Evolutionary conservation across 2,888 invertebrate genomes (phyloP), one percentile per base, ranked within the genome.

Genomic region (Drosophila cracens): DNA sequence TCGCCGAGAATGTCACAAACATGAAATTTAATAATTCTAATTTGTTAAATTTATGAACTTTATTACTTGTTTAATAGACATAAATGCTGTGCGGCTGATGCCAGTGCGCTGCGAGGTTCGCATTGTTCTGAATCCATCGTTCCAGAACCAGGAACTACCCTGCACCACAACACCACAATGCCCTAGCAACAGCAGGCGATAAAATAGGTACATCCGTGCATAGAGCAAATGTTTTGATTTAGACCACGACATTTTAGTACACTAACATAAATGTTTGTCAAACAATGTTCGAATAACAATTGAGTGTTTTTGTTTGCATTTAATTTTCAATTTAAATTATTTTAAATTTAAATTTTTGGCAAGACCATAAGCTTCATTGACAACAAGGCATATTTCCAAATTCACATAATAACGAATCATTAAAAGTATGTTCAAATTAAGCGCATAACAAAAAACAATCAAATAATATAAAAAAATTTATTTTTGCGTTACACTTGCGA

Each of bases 11-110:
- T 82, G 74, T 74, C 79, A 67, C 54, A 79, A 67, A 80, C 87
- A 88, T 79, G 68, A 83, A 83, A 88, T 88, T 82, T 85, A 83
- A 87, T 82, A 87, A 83, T 80, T 88, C 74, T 74, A 88, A 83
- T 88, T 87, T 87, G 69, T 60, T 63, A 62, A 86, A 81, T 88
- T 85, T 82, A 82, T 82, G 71, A 88, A 88, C 78, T 86, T 86
- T 85, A 85, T 88, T 80, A 80, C 80, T 74, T 61, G 79, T 78
- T 81, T 78, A 86, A 86, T 80, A 75, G 81, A 77, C 79, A 79
- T 79, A 81, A 86, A 70, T 71, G 74, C 69, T 68, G 62, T 51
- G 66, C 36, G 61, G 66, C 66, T 61, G 53, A 62, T 75, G 76
- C 76, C 76, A 58, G 52, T 56, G 64, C 56, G 59, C 46, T 27